Evolutionary conservation across 2,113 vertebrate species (phyloP).

Genomic region (Perca fluviatilis): DNA sequence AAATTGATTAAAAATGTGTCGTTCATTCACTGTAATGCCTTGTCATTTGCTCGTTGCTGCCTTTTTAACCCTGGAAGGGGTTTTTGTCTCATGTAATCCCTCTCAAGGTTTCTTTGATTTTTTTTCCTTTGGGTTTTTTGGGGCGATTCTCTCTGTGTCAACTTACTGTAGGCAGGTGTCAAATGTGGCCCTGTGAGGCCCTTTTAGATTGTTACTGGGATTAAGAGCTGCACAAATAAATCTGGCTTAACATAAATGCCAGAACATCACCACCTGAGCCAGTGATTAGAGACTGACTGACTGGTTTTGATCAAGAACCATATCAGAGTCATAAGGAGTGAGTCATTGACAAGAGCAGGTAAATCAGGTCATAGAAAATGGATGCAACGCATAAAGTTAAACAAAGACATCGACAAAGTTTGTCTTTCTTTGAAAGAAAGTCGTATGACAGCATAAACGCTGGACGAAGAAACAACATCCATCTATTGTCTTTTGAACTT

Average conservation of each 20-base stretch:
- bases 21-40: too few species aligned
- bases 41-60: not conserved
- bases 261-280: slow-evolving; percentile 1
- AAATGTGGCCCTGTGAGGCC: not conserved
- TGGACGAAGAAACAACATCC: not conserved
- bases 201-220: not conserved
- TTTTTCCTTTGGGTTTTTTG: not conserved
- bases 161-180: not conserved
- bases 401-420: not conserved
- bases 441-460: slow-evolving; percentile 11
- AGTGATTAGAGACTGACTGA: not conserved
- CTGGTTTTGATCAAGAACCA: not conserved
- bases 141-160: not conserved
- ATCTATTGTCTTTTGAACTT: slow-evolving; percentile 18
- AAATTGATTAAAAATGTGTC: too few species aligned
- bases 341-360: not conserved
- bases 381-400: not conserved
- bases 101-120: not conserved
- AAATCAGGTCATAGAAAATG: not conserved
- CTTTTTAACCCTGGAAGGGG: not conserved
- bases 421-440: not conserved
- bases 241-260: not conserved
- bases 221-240: not conserved
- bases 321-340: not conserved
- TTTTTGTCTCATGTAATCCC: slow-evolving; percentile 8